Conservation (phyloP, 2,888 invertebrate genomes). For the Muschampia plurimacula region DNA sequence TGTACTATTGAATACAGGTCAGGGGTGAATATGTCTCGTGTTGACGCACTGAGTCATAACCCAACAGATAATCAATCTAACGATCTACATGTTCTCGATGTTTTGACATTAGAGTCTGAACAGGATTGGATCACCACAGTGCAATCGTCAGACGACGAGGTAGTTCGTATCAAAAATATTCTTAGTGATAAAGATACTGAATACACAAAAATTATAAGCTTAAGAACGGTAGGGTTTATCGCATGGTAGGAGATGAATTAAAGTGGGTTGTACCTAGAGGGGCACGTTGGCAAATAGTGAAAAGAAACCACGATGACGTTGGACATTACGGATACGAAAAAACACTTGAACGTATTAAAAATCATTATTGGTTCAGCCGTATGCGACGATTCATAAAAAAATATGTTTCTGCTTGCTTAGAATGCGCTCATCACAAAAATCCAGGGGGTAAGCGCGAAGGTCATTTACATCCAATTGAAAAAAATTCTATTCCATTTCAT, state of each 20-base stretch:
- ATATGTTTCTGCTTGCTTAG: constrained; percentile 43
- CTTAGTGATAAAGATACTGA: constrained; percentile 3
- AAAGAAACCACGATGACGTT: constrained; percentile 47
- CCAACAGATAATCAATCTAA: not conserved
- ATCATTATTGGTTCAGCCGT: constrained; percentile 48
- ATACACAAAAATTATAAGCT: constrained; percentile 44
- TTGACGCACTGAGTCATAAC: constrained; percentile 37
- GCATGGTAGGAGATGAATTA: constrained; percentile 33
- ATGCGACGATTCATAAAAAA: constrained; percentile 46
- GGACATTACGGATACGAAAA: constrained; percentile 47
- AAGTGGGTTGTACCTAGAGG: constrained; percentile 48
- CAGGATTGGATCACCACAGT: constrained; percentile 16
- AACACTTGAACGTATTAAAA: constrained; percentile 42
- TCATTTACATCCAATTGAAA: constrained; percentile 46
- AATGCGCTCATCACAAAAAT: constrained; percentile 45
- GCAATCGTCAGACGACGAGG: constrained; percentile 6
- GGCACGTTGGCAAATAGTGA: constrained; percentile 46
- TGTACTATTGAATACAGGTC: constrained; percentile 45
- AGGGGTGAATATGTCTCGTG: constrained; percentile 43
- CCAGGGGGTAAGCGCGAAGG: constrained; percentile 43
- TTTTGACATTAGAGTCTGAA: not conserved
- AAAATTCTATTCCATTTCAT: constrained; percentile 44
- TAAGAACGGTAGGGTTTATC: constrained; percentile 42
- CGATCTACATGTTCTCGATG: not conserved
- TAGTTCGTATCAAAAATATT: constrained; percentile 11